Base-by-base conservation (phyloP, 2,888 invertebrate genomes). In the Ochropleura leucogaster region DNA sequence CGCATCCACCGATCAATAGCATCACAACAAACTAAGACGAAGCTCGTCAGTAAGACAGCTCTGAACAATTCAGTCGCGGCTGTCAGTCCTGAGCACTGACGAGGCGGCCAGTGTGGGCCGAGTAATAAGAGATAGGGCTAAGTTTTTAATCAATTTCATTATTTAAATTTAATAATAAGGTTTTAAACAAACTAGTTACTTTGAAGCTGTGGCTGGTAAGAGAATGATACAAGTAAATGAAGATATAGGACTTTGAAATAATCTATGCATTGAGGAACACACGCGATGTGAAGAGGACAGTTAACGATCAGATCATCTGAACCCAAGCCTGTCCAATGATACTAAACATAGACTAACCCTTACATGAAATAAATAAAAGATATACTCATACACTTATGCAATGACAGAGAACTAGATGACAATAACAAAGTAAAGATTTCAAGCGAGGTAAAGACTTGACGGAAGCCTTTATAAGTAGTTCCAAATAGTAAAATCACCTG, bases 51-150 rank as follows among this genome's bases (percentile, higher is more conserved):
- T 86, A 51, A 77, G 74, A 88, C 87, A 86, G 74, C 89, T 89
- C 89, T 90, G 94, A 92, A 94, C 94, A 92, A 92, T 93, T 92
- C 94, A 93, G 94, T 94, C 92, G 93, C 90, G 90, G 86, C 91
- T 95, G 95, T 96, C 96, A 95, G 89, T 85, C 86, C 88, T 89
- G 89, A 86, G 85, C 87, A 88, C 89, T 94, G 95, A 94, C 91
- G 92, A 92, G 94, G 94, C 90, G 87, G 88, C 84, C 89, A 71
- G 69, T 40, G 68, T 71, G 88, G 88, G 44, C 12, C 83, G 89
- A 87, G 85, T 42, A 51, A 87, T 40, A 68, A 85, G 88, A 72
- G 77, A 47, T 14, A 0, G 9, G 68, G 47, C 20, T 30, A 14
- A 16, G 30, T 62, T 44, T 47, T 42, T n/a, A 12, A 18, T 42